phyloP scores from a whole-genome alignment of 37 sponge, comb jelly and placozoan species.

The Bolinopsis microptera region DNA sequence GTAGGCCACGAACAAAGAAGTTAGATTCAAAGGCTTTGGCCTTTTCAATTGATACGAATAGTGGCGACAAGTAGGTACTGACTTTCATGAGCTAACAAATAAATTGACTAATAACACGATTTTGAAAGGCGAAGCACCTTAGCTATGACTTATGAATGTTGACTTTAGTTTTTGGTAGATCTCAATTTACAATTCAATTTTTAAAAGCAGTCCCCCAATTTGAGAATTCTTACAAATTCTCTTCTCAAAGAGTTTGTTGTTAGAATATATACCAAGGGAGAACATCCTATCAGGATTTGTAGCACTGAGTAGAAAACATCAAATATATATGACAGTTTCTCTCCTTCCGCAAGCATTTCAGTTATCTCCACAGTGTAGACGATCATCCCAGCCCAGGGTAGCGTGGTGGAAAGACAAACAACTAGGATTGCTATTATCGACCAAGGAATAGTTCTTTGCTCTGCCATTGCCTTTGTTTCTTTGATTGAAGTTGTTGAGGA shows the following conservation, averaged over 20 bases:
- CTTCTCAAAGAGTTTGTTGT: background rate
- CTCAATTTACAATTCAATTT: too few relatives aligned
- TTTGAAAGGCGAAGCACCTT: too few relatives aligned
- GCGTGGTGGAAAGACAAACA: background rate
- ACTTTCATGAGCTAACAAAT: too few relatives aligned
- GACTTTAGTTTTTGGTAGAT: too few relatives aligned
- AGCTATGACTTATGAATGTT: too few relatives aligned
- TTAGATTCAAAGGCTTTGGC: too few relatives aligned
- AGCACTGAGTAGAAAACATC: background rate
- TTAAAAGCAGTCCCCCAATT: background rate
- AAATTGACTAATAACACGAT: too few relatives aligned
- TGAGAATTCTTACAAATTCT: background rate
- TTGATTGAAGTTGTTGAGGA: background rate
- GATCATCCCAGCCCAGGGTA: slow-evolving; percentile 4
- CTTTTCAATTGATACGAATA: too few relatives aligned
- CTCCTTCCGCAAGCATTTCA: background rate
- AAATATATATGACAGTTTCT: background rate
- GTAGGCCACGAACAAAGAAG: too few relatives aligned
- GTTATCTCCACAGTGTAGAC: background rate
- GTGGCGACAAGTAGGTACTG: too few relatives aligned
- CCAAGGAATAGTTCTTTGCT: background rate
- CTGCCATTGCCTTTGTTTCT: background rate
- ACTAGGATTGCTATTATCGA: background rate
- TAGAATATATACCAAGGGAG: background rate
- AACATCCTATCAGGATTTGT: background rate